Base-by-base conservation (phyloP, 2,888 invertebrate species). In the Lampropteryx suffumata region DNA sequence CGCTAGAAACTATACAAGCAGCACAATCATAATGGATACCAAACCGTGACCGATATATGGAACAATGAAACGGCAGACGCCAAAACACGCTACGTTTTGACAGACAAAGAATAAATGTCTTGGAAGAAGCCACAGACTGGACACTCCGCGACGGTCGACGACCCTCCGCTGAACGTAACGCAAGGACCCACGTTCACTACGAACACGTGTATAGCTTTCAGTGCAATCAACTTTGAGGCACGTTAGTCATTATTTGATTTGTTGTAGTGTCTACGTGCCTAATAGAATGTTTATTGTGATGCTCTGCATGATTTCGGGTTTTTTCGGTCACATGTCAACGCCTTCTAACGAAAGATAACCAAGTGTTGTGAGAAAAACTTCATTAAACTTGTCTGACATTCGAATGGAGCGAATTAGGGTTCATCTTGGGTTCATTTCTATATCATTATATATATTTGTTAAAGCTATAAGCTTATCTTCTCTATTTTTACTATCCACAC, bases 31-130 rank as follows among this genome's bases (percentile, higher is more conserved):
- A 67, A 63, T 67, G 65, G 62, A 63, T 50, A 66, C 60, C 60
- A 50, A 61, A 62, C 62, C 66, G 69, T 71, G 73, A 65, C 71
- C 69, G 65, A 69, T 62, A 62, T 66, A 64, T 57, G 59, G 62
- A 69, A 72, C 68, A 70, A 69, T 71, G 64, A 59, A 62, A 64
- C 65, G 57, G 62, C 61, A 62, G 59, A 61, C 45, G 59, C 65
- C 64, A 59, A 71, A 71, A 65, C 68, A 64, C 59, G 62, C 63
- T 53, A 64, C 59, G 62, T 59, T 64, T 61, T 57, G 64, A 61
- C 60, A 57, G 53, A 41, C 65, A 64, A 55, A 65, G 61, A 65
- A 37, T 48, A 62, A 21, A 28, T 26, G 37, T 39, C 43, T 42
- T 24, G 17, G 34, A 24, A 10, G 13, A 24, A 44, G 36, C 61